Evolutionary conservation across 2,113 vertebrate genomes (phyloP).

Genomic region (Alligator sinensis): DNA sequence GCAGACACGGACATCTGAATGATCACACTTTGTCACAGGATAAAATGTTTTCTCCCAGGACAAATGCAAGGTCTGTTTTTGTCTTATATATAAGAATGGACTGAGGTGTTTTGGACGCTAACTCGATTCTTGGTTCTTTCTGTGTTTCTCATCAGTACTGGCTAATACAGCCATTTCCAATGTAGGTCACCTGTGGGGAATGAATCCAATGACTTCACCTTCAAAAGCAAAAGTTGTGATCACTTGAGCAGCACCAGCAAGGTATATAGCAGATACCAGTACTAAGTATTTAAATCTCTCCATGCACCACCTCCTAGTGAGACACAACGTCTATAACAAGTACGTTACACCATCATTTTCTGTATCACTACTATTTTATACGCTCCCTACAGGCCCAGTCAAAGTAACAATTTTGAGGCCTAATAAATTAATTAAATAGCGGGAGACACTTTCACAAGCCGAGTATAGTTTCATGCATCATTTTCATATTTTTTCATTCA

Average conservation of each 20-base stretch:
- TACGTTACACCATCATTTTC: rapidly evolving
- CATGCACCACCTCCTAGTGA: not conserved
- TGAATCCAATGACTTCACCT: not conserved
- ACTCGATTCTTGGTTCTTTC: not conserved
- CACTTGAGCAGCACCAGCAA: not conserved
- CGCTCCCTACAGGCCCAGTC: not conserved
- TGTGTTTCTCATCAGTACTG: not conserved
- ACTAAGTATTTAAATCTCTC: not conserved
- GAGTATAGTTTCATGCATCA: not conserved
- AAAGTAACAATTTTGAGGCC: not conserved
- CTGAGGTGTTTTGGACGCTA: no score
- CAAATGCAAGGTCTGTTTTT: no score
- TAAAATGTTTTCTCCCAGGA: no score
- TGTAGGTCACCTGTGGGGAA: rapidly evolving
- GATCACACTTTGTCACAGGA: no score
- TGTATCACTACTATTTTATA: not conserved
- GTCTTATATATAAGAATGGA: no score
- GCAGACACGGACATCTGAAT: no score
- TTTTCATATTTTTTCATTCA: not conserved
- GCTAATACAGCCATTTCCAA: not conserved
- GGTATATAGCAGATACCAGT: rapidly evolving
- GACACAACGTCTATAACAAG: not conserved
- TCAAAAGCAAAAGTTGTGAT: not conserved
- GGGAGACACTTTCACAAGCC: not conserved
- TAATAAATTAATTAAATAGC: slow-evolving; percentile 9